A percentile compares a stretch with the other conserved stretches of the same genome.
Conservation (phyloP, 2,797 vertebrate species). For the Pseudochaenichthys georgianus region DNA sequence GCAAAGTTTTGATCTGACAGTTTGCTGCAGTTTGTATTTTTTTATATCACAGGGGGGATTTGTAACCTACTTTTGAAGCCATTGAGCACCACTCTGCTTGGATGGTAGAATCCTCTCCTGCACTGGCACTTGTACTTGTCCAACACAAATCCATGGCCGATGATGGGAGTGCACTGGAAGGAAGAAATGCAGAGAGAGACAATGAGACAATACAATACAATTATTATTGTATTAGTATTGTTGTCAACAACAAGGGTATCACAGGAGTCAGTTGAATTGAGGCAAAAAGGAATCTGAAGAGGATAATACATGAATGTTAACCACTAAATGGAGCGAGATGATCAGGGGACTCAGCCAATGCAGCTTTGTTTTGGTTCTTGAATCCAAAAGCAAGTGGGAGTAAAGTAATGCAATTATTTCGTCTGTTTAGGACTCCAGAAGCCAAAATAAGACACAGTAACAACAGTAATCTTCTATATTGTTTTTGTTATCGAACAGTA, state of each 20-base stretch:
- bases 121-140: slow-evolving; percentile 98
- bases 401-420: slow-evolving; percentile 24
- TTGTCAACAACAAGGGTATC: slow-evolving; percentile 12
- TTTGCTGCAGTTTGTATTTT: slow-evolving; percentile 39
- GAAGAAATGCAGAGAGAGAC: slow-evolving; percentile 30
- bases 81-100: slow-evolving; percentile 90
- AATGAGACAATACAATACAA: slow-evolving; percentile 1
- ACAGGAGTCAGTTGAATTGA: slow-evolving; percentile 5
- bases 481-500: too few species aligned
- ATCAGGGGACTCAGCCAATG: slow-evolving; percentile 9
- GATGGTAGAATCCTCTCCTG: slow-evolving; percentile 95
- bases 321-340: slow-evolving; percentile 32
- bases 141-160: slow-evolving; percentile 95
- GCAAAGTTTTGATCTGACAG: slow-evolving; percentile 58
- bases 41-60: slow-evolving; percentile 46
- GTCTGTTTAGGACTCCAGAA: slow-evolving; percentile 9
- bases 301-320: slow-evolving; percentile 6
- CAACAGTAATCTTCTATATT: neutral
- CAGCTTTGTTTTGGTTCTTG: slow-evolving; percentile 33
- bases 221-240: neutral
- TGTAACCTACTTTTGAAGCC: slow-evolving; percentile 94
- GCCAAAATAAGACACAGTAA: neutral
- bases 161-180: slow-evolving; percentile 93
- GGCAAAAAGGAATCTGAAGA: slow-evolving; percentile 17
- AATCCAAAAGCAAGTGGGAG: slow-evolving; percentile 34